Percentiles rank a stretch among this genome's conserved stretches.
Evolutionary conservation across 2,797 vertebrate genomes (phyloP).

Genomic region (Hyperoplus lanceolatus): DNA sequence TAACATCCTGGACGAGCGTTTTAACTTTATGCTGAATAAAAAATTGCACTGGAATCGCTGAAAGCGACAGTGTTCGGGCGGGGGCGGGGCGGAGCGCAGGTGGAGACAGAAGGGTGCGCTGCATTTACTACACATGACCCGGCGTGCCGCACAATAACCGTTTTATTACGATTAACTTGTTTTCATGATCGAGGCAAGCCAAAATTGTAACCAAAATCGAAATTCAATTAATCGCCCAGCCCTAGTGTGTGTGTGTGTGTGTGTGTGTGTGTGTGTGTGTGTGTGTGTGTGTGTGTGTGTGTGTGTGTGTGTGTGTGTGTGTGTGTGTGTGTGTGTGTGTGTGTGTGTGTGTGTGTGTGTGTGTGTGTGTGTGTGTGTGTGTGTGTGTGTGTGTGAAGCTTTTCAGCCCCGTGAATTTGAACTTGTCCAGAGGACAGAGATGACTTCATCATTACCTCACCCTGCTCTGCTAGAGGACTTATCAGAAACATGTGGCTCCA

Average conservation of each 20-base stretch:
- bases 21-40: too few species aligned
- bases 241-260: background rate
- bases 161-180: too few species aligned
- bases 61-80: too few species aligned
- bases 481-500: conserved; percentile 84
- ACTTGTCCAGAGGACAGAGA: conserved; percentile 82
- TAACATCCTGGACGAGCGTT: too few species aligned
- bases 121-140: too few species aligned
- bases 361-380: conserved; percentile 22
- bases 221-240: too few species aligned
- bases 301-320: conserved; percentile 17
- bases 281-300: conserved; percentile 31
- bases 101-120: too few species aligned
- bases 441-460: conserved; percentile 87
- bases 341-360: conserved; percentile 5
- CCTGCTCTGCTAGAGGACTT: conserved; percentile 75
- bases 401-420: conserved; percentile 73
- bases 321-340: conserved; percentile 29
- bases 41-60: too few species aligned
- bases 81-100: too few species aligned
- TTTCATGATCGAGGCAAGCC: too few species aligned
- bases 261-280: conserved; percentile 18
- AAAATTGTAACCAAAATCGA: too few species aligned
- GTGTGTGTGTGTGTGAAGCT: conserved; percentile 33
- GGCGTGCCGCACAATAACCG: too few species aligned